Base-by-base conservation (phyloP, 2,888 invertebrate species). In the Strigamia maritima region DNA sequence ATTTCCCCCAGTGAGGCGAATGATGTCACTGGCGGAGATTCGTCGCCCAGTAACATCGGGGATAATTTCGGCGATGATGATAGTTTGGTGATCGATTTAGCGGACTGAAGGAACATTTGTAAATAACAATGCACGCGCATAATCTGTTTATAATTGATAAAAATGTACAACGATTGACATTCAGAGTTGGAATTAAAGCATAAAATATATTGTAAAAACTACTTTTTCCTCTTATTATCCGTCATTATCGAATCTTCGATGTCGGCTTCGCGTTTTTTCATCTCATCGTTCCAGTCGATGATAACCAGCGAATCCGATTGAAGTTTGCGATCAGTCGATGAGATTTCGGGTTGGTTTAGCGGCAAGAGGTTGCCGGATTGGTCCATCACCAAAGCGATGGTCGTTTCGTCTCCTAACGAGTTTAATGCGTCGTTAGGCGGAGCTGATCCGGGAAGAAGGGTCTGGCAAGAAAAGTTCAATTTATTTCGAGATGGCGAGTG, bases 31-130 rank as follows among this genome's bases (percentile, higher is more conserved):
- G 90, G 90, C 82, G 87, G 94, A 85, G 94, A 94, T 85, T 93
- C 93, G 80, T 93, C 94, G 0, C 93, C 93, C 0, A 93, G 92
- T 84, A 93, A 94, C 84, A 89, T 91, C 81, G 91, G 91, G 16
- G 94, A 94, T 86, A 94, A 24, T 19, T 79, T 38, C 28, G 75
- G 28, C 14, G 79, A 79, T 16, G 79, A 79, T 31, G 79, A 79
- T 44, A 76, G 79, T 49, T 35, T 79, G 24, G 79, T 79, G 3
- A 79, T 79, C 3, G 79, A 79, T 79, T 44, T 79, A 22, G 31
- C 54, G 6, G 78, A 78, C 19, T 78, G 22, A 78, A 70, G 14
- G 16, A 16, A 12, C 70, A 70, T 12, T 44, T 44, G 12, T 44
- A 14, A 44, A n/a, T n/a, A n/a, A n/a, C n/a, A n/a, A n/a, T n/a